Evolutionary conservation across 2,888 invertebrate species (phyloP).

Genomic region (Drosophila mettleri): DNA sequence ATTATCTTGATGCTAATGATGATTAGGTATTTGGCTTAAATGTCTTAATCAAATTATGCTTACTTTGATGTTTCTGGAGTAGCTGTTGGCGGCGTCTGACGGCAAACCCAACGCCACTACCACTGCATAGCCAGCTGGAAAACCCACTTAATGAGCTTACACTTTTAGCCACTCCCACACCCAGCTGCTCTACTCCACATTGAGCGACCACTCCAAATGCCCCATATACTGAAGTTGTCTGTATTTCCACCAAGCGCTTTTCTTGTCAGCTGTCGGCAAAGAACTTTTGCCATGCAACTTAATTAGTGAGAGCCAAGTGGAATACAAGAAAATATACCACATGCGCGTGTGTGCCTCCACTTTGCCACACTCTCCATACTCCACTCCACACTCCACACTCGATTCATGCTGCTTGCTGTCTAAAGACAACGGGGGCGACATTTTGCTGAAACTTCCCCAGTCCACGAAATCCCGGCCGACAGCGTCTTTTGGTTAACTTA

Average conservation of each 20-base stretch:
- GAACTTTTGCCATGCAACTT: conserved; percentile 72
- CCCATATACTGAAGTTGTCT: conserved; percentile 48
- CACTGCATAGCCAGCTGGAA: conserved; percentile 28
- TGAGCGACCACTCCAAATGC: conserved; percentile 44
- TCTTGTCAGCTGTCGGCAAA: conserved; percentile 64
- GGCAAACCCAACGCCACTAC: conserved; percentile 33
- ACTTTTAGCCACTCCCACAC: conserved; percentile 49
- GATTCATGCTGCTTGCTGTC: conserved; percentile 17
- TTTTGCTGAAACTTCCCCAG: conserved; percentile 25
- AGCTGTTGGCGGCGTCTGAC: conserved; percentile 25
- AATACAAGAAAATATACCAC: conserved; percentile 68
- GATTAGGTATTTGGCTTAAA: conserved; percentile 80
- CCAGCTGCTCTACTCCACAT: conserved; percentile 4
- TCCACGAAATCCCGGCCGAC: conserved; percentile 60
- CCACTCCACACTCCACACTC: too few species aligned
- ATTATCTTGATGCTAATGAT: conserved; percentile 79
- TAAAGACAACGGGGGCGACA: conserved; percentile 49
- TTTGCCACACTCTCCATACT: not conserved
- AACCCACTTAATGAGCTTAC: conserved; percentile 78
- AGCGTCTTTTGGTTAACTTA: conserved; percentile 67
- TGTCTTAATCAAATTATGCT: conserved; percentile 82
- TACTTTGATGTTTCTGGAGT: conserved; percentile 76
- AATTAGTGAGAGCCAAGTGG: conserved; percentile 77
- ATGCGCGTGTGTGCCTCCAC: conserved; percentile 28
- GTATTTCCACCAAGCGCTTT: conserved; percentile 52